Base-by-base conservation (phyloP, 2,797 vertebrate genomes). In the Poecilia picta region DNA sequence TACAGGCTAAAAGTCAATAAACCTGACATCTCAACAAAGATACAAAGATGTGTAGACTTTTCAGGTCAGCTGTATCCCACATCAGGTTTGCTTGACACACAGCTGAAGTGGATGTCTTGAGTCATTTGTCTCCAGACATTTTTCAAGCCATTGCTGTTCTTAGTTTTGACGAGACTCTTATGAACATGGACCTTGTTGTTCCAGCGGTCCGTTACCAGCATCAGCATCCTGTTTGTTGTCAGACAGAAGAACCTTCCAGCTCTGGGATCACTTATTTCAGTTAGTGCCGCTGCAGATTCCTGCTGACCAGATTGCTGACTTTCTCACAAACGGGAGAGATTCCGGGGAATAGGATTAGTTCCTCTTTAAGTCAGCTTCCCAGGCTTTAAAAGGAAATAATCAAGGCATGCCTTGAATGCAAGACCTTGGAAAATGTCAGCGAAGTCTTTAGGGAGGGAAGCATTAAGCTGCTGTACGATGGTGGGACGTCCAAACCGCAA, bases 401-500 rank as follows among this genome's bases (percentile, higher is more conserved):
- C 90, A 93, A 87, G 80, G 78, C 87, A 81, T 82, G 77, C 86
- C 88, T 93, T 91, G 87, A 91, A 93, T 91, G 86, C 78, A 79
- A 90, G 89, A 91, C 92, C 90, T 92, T 93, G 90, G 87, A 89
- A 94, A 93, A 93, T 93, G 91, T 94, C 91, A 91, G 88, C 46
- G 73, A 87, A 85, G 85, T 93, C 90, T 93, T 93, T 83, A 89
- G 90, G 90, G 91, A 93, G 89, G 85, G 88, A 79, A 74, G 86
- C 79, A 80, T 85, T 89, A 89, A 93, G 89, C 92, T 87, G 84
- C 86, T 79, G 86, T 85, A 82, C 87, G 78, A 88, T 88, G 91
- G 89, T 78, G 82, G 83, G 82, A 85, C 86, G 84, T 91, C 87
- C 83, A 75, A 92, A 89, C 89, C 76, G 85, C 91, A 84, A 92